Evolutionary conservation across 1,140 invertebrate genomes (phyloP), one percentile per base, ranked within the genome.

Genomic region (Sminthurides bifidus): DNA sequence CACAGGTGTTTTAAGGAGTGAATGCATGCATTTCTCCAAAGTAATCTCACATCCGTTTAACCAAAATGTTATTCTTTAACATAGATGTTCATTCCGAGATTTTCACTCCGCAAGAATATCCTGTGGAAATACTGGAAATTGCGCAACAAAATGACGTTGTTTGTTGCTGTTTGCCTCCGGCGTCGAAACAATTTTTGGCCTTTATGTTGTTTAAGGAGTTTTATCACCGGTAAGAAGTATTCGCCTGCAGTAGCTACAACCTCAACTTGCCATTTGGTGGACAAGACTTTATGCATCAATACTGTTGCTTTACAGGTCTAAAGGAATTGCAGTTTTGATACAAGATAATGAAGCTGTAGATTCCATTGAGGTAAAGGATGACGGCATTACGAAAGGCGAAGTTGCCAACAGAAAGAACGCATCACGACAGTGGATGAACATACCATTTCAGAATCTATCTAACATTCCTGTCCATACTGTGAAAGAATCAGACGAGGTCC

Each of bases 51-150:
- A n/a, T n/a, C n/a, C n/a, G n/a, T n/a, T n/a, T n/a, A n/a, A n/a
- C n/a, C n/a, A 49, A 49, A 76, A 70, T 76, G 75, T 73, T 72
- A 73, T 63, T 59, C 70, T 71, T 77, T 24, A 77, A 74, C 67
- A 79, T 81, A 66, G 78, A 80, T 69, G 74, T 81, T 37, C 76
- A 80, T 66, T 80, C 77, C 17, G 80, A 80, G 63, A 78, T 79
- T 19, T 84, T 84, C 68, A 84, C 82, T 44, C 82, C 82, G 15
- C 73, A 79, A 59, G 83, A 85, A 71, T 84, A 82, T 69, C 81
- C 84, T 72, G 81, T 77, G 8, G 63, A 64, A 38, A 59, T 64
- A 38, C 44, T 64, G 27, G 59, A 64, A 27, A 49, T 52, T 21
- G 56, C 63, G 5, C 59, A 60, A 48, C 37, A 46, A 5, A 27